Evolutionary conservation across 1,140 invertebrate species (phyloP), one percentile per base, ranked within the genome.

Genomic region (Frieseomelitta varia): DNA sequence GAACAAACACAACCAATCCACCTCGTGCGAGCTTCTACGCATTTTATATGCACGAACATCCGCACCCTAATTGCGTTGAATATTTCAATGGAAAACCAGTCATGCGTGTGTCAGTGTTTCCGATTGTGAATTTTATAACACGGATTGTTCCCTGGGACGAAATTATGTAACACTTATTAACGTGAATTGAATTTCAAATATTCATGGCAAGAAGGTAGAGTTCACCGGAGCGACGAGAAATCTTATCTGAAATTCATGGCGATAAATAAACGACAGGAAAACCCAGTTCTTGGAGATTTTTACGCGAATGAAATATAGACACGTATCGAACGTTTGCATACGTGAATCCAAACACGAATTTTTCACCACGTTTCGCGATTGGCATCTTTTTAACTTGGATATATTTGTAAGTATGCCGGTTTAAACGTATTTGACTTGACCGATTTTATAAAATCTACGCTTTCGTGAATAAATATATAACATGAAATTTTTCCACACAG

Each of bases 181-280:
- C 47, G 30, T 11, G 24, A 81, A 81, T 81, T 65, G 51, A 81
- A 81, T 81, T 65, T 81, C 69, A 81, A 81, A 81, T 73, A 81
- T 81, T 73, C 79, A 81, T 65, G 12, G 69, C 19, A 10, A 27
- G 56, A 15, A 24, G 21, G 53, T 34, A 56, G 24, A 81, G 30
- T 73, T 74, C 34, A 19, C 19, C 21, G n/a, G 56, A 21, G 47
- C 17, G 19, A 30, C 19, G 53, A 21, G 19, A 56, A 24, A 21
- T 24, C 27, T 65, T 51, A 51, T 81, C 67, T 27, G 47, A 63
- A 39, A n/a, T 75, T 75, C 69, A 30, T 74, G 27, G 19, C 15
- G 19, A 74, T 74, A 74, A 81, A 81, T 81, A 81, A 81, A 65
- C 27, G 47, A 65, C 24, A 19, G 24, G 34, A n/a, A 12, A 55